Evolutionary conservation across 2,797 vertebrate genomes (phyloP).

Genomic region (Petrocephalus schoutedeni): DNA sequence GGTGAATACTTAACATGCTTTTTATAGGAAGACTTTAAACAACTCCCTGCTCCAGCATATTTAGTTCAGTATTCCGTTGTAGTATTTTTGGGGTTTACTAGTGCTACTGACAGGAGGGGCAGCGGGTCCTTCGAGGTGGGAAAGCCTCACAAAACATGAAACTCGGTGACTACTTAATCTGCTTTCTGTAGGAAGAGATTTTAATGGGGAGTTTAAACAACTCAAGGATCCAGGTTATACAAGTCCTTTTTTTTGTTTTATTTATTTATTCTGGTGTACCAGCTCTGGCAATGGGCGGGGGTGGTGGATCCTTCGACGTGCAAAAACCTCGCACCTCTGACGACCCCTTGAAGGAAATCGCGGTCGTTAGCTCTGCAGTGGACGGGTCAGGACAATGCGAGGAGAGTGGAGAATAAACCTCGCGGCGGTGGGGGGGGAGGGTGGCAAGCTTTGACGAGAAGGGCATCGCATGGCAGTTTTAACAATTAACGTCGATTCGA

Average conservation of each 20-base stretch:
- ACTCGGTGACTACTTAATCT: slow-evolving; percentile 15
- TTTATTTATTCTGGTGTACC: neutral
- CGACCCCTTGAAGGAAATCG: slow-evolving; percentile 61
- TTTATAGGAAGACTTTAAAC: slow-evolving; percentile 6
- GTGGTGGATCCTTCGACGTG: neutral
- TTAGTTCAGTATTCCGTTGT: neutral
- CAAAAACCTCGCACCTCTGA: slow-evolving; percentile 59
- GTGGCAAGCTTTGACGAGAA: neutral
- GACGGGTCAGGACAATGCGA: slow-evolving; percentile 49
- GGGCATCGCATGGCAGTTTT: neutral
- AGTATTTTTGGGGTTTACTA: slow-evolving; percentile 65
- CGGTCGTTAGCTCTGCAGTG: slow-evolving; percentile 68
- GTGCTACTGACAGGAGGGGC: slow-evolving; percentile 65
- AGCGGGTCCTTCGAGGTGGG: slow-evolving; percentile 70
- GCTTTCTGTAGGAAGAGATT: neutral
- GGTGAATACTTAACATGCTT: slow-evolving; percentile 16
- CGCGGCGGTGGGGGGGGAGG: neutral
- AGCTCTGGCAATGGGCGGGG: neutral
- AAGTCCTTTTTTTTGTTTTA: neutral
- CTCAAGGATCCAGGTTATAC: neutral
- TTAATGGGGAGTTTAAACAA: neutral
- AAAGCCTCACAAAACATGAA: slow-evolving; percentile 53
- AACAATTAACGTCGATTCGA: neutral
- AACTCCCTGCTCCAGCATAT: neutral
- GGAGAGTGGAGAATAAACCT: neutral